phyloP scores from a whole-genome alignment of 2,113 vertebrate species.

The Felis chaus region DNA sequence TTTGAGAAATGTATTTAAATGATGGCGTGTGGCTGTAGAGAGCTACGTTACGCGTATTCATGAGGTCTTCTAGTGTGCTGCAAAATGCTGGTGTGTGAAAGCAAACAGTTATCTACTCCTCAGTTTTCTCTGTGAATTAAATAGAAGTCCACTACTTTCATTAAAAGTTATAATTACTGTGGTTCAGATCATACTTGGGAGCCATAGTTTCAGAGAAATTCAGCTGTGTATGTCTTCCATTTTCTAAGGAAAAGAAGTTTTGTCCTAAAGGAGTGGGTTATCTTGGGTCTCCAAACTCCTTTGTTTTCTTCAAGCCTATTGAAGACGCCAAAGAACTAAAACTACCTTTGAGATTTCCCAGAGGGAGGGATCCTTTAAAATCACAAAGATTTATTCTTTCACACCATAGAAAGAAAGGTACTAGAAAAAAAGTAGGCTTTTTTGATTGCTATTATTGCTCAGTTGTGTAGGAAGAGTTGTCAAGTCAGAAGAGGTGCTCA shows the following conservation, averaged over 20 bases:
- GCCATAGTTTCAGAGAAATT: background rate
- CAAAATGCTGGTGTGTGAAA: background rate
- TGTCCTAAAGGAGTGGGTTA: background rate
- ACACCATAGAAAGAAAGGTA: background rate
- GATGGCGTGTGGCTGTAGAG: background rate
- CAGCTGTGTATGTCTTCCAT: background rate
- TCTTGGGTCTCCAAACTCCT: background rate
- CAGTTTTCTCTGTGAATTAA: background rate
- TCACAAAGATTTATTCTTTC: background rate
- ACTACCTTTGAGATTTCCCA: background rate
- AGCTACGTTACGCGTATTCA: background rate
- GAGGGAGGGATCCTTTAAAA: background rate
- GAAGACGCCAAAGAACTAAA: background rate
- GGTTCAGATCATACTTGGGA: slow-evolving; percentile 1
- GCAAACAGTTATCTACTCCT: background rate
- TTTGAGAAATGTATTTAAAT: background rate
- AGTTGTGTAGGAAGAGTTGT: background rate
- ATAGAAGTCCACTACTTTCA: background rate
- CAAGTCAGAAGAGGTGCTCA: background rate
- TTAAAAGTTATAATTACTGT: slow-evolving; percentile 13
- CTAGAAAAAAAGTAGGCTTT: background rate
- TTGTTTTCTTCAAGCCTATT: background rate
- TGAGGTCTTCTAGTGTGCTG: background rate
- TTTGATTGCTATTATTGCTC: background rate
- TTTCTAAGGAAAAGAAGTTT: slow-evolving; percentile 41